phyloP scores from a whole-genome alignment of 2,888 invertebrate genomes.

The Aphidius colemani region DNA sequence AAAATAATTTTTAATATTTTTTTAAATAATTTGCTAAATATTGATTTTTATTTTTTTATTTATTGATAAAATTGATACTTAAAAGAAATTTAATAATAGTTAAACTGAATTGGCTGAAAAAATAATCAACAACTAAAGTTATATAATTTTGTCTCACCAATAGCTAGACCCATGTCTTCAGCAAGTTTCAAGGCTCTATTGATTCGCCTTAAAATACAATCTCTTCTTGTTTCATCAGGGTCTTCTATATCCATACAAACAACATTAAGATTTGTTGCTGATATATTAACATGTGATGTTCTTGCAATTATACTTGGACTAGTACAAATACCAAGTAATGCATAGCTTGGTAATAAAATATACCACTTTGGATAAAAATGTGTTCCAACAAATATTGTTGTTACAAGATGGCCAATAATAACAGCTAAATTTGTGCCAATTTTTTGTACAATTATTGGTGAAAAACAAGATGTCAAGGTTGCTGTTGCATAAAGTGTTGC shows the following conservation, averaged over 20 bases:
- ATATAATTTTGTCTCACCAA: slow-evolving; percentile 39
- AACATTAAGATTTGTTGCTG: slow-evolving; percentile 50
- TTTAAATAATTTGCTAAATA: no score
- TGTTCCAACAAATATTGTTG: slow-evolving; percentile 51
- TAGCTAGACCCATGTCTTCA: slow-evolving; percentile 54
- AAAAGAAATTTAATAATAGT: no score
- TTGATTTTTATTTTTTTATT: no score
- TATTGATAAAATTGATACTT: background rate
- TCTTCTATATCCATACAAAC: slow-evolving; percentile 54
- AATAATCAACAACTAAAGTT: no score
- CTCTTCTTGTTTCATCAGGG: slow-evolving; percentile 53
- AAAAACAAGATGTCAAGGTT: slow-evolving; percentile 52
- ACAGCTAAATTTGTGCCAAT: slow-evolving; percentile 63
- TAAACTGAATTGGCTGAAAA: background rate
- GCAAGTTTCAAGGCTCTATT: slow-evolving; percentile 53
- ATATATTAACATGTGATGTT: slow-evolving; percentile 50
- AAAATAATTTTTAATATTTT: no score
- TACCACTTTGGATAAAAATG: slow-evolving; percentile 56
- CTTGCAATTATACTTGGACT: slow-evolving; percentile 51
- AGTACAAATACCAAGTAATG: slow-evolving; percentile 47
- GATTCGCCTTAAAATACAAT: slow-evolving; percentile 52
- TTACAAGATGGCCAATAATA: slow-evolving; percentile 47
- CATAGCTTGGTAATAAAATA: slow-evolving; percentile 52
- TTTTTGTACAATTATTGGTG: slow-evolving; percentile 63
- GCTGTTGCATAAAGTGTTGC: slow-evolving; percentile 51